Base-by-base conservation (phyloP, 2,113 vertebrate genomes). In the Oxygymnocypris stewartii region DNA sequence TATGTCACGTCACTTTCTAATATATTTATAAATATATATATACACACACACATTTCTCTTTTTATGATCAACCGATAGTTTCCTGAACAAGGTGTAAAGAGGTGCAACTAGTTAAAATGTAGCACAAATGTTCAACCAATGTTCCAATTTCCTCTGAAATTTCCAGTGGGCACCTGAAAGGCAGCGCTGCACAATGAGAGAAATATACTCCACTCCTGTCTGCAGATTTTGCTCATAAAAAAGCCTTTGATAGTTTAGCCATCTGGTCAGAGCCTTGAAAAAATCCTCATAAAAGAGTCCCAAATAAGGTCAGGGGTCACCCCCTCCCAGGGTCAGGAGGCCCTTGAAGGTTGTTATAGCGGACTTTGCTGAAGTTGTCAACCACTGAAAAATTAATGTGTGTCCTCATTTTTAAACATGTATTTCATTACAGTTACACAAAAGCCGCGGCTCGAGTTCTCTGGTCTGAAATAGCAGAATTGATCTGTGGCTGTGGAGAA, bases 211-310 rank as follows among this genome's bases (percentile, higher is more conserved):
- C 82, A 2, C 93, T 94, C 91, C 95, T 93, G 95, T 95, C 95
- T 96, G 96, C 96, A 96, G 96, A 95, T 95, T 97, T 97, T 97
- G 96, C 97, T 97, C 97, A 97, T 98, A 98, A 99, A 99, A 94
- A 94, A 92, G 89, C 91, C 96, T 98, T 97, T 99, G 97, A 99
- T 99, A 98, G 97, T 96, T 97, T 96, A 95, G 96, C 98, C 98
- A 99, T 99, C 98, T 99, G 98, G 97, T 94, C 94, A 91, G 92
- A 96, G 96, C 92, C 93, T 91, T 84, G 85, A 96, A 95, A 97
- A 96, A 95, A 96, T 96, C 94, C 94, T 96, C 96, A 96, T 97
- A 97, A 97, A 97, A 97, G 96, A 94, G 96, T 95, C 96, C 96
- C 95, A 92, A 96, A 95, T 93, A 96, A 96, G 97, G 97, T 97